Conservation (phyloP, 1,140 invertebrate species). For the Nautilus pompilius region DNA sequence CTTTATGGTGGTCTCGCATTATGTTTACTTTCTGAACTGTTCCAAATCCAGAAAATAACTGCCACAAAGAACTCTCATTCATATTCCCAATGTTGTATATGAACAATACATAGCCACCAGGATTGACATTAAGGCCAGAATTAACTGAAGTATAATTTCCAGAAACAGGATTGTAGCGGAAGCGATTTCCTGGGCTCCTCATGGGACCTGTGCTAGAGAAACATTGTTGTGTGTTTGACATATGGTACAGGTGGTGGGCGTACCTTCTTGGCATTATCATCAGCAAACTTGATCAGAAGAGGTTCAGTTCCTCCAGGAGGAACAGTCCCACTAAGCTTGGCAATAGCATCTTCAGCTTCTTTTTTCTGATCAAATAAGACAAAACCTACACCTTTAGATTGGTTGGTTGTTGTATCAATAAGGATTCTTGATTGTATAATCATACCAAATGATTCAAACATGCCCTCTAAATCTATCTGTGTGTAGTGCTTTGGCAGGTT, state of each 20-base stretch:
- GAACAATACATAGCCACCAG: slow-evolving; percentile 29
- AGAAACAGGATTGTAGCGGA: slow-evolving; percentile 29
- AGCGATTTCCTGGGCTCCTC: slow-evolving; percentile 7
- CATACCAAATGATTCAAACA: slow-evolving; percentile 80
- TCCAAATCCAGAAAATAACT: slow-evolving; percentile 48
- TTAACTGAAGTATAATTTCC: slow-evolving; percentile 1
- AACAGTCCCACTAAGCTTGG: slow-evolving; percentile 75
- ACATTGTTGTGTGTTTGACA: slow-evolving; percentile 7
- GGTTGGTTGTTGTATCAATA: slow-evolving; percentile 79
- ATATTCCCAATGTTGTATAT: slow-evolving; percentile 53
- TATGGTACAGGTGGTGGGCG: slow-evolving; percentile 13
- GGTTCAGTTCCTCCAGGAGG: slow-evolving; percentile 77
- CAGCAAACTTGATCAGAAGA: slow-evolving; percentile 80
- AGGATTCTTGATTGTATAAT: slow-evolving; percentile 88
- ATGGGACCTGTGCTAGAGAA: slow-evolving; percentile 9
- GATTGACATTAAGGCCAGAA: neutral
- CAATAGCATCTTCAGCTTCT: slow-evolving; percentile 83
- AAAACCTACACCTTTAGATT: slow-evolving; percentile 82
- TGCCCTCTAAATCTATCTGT: slow-evolving; percentile 72
- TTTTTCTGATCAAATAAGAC: slow-evolving; percentile 61
- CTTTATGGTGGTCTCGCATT: slow-evolving; percentile 34
- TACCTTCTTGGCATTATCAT: slow-evolving; percentile 77
- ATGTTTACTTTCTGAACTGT: slow-evolving; percentile 48
- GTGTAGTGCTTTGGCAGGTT: slow-evolving; percentile 71
- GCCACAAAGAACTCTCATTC: slow-evolving; percentile 43